These are phyloP conservation scores for rat (Rattus norvegicus) DNA, from an alignment of 2,113 vertebrate species.

Conservation along the genomic window DNA sequence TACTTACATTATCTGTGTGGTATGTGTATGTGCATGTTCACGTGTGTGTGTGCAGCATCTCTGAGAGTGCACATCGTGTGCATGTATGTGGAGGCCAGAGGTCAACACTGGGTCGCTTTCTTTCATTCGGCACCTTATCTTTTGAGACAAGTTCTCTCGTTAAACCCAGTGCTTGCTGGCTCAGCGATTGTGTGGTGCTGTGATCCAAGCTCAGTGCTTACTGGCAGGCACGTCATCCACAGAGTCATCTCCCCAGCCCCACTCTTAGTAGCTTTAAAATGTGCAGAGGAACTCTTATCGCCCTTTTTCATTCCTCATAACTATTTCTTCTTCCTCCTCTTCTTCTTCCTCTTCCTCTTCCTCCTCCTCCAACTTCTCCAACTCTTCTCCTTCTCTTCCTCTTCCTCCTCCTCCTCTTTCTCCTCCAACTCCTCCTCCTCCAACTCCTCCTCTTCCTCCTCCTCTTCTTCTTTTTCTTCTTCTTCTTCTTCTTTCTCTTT, in stretches of 20 bases:
- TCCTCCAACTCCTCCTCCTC: too few species aligned
- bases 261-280: background rate
- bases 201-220: background rate
- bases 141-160: background rate
- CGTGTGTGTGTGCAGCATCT: background rate
- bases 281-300: background rate
- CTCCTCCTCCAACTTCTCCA: too few species aligned
- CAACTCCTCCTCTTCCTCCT: too few species aligned
- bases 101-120: background rate
- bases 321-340: background rate
- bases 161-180: background rate
- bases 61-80: background rate
- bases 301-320: background rate
- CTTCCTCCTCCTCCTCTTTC: too few species aligned
- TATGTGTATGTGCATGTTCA: background rate
- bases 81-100: background rate
- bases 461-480: too few species aligned
- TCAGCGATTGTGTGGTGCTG: background rate
- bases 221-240: background rate
- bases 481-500: too few species aligned
- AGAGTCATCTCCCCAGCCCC: background rate
- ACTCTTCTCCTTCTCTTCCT: too few species aligned
- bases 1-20: background rate
- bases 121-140: background rate
- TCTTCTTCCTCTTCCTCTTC: too few species aligned